Percentiles rank a stretch among this genome's conserved stretches.
Evolutionary conservation across 2,113 vertebrate genomes (phyloP).

Genomic region (Syrmaticus mikado): DNA sequence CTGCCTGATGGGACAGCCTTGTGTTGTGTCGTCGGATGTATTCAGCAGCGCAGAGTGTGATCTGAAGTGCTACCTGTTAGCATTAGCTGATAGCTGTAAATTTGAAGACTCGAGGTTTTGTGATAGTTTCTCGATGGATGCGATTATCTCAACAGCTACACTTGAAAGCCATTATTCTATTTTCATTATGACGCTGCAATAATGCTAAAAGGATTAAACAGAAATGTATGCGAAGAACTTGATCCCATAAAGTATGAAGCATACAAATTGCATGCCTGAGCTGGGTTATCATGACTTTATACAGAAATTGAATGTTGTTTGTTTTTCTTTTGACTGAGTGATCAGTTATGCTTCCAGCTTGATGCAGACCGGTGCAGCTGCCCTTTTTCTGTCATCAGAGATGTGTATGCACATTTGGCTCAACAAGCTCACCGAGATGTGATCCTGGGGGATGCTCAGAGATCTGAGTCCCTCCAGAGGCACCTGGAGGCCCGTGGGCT

Average conservation of each 20-base stretch:
- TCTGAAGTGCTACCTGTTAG: background rate
- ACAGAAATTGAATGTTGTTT: background rate
- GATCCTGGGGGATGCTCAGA: background rate
- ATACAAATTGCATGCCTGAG: background rate
- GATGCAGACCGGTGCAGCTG: rapidly evolving
- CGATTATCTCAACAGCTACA: slow-evolving; percentile 24
- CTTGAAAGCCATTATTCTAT: background rate
- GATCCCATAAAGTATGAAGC: background rate
- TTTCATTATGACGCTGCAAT: background rate
- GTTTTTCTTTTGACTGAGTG: background rate
- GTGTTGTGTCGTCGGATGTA: background rate
- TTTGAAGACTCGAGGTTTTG: background rate
- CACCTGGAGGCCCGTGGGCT: background rate
- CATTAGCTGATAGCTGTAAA: background rate
- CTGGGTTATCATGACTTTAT: background rate
- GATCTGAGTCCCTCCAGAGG: background rate
- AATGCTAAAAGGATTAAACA: background rate
- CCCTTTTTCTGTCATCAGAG: rapidly evolving
- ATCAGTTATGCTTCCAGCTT: background rate
- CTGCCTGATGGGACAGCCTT: background rate
- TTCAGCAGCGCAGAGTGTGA: background rate
- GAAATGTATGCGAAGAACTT: background rate
- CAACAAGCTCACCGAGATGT: background rate
- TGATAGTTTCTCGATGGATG: background rate
- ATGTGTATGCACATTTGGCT: rapidly evolving